A percentile compares a stretch with the other conserved stretches of the same genome.
These are phyloP conservation scores for Otus scops DNA, from an alignment of 2,797 vertebrate species.

Conservation along the genomic window DNA sequence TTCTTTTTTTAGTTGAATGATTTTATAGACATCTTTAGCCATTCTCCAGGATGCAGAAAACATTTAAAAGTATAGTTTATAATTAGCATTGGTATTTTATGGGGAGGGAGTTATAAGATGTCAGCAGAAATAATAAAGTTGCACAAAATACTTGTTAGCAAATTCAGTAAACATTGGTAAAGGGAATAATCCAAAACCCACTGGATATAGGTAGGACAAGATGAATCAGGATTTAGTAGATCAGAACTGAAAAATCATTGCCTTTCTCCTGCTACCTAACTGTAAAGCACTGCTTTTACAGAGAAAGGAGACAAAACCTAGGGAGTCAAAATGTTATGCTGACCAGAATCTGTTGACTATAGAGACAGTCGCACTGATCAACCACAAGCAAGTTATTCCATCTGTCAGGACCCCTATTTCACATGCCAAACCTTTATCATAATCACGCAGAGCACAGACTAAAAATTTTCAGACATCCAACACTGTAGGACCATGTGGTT, in stretches of 20 bases:
- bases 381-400: background rate
- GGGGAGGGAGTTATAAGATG: background rate
- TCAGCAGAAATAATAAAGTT: background rate
- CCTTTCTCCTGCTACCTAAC: background rate
- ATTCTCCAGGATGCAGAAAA: background rate
- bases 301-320: background rate
- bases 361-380: background rate
- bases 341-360: background rate
- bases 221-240: background rate
- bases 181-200: background rate
- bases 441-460: background rate
- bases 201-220: background rate
- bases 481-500: accelerated
- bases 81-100: background rate
- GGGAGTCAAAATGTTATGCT: background rate
- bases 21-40: background rate
- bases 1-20: background rate
- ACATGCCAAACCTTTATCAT: background rate
- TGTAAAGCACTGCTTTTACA: background rate
- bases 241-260: background rate
- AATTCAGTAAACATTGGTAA: background rate
- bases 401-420: background rate
- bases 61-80: background rate
- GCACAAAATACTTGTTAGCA: background rate
- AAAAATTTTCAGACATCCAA: background rate